Base-by-base conservation (phyloP, 1,140 invertebrate species). In the Nomia melanderi region DNA sequence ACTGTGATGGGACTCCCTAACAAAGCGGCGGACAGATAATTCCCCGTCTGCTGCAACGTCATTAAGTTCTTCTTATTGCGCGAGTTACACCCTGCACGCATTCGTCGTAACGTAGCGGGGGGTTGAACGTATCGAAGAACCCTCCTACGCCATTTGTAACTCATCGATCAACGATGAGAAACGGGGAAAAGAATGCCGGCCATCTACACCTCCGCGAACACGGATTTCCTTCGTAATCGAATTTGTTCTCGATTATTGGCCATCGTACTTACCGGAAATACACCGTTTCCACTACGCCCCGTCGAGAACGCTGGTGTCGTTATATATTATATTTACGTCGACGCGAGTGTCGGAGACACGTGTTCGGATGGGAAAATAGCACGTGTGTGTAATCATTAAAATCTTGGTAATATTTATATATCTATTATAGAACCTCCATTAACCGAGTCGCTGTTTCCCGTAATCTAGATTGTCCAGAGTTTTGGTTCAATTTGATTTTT, bases 31-130 rank as follows among this genome's bases (percentile, higher is more conserved):
- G 69, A 76, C 72, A 80, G 81, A 88, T 88, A 88, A 88, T 88
- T 88, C 84, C 72, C 84, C 77, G 80, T 78, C 81, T 67, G 81
- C 85, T 88, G 87, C 87, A 88, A 85, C 86, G 85, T 88, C 87
- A 88, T 88, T 88, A 88, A 88, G 85, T 88, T 88, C 86, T 88
- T 85, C 83, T 88, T 85, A 82, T 86, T 83, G 83, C 77, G 63
- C 81, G 44, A 77, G 71, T 71, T 79, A 85, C 82, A 85, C 82
- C 84, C 80, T 77, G 72, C 65, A 76, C 84, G 74, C 82, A 76
- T 71, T 65, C 80, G 78, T 79, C 59, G 69, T 65, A 33, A 56
- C 75, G 29, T 27, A 44, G 31, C 57, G 63, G 69, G 74, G 77
- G 77, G 72, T 65, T 36, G 56, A 29, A 56, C 66, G 59, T 76